Conservation (phyloP, 2,113 vertebrate species). For the Nothocercus nigrocapillus region DNA sequence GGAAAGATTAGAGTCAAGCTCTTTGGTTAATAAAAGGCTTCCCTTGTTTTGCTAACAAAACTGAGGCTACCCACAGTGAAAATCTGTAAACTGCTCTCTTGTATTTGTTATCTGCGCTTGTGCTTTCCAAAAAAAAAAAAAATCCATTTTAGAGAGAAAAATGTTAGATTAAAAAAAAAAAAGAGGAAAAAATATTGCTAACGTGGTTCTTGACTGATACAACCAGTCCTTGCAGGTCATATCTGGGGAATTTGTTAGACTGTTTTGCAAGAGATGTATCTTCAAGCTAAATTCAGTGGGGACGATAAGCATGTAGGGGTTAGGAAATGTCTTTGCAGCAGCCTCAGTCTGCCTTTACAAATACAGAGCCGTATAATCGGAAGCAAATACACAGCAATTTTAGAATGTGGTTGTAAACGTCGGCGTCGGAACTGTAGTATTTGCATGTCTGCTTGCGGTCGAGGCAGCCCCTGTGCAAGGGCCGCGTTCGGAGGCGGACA, state of each 20-base stretch:
- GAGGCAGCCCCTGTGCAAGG: not conserved
- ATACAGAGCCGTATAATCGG: rapidly evolving
- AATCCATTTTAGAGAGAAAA: not conserved
- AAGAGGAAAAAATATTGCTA: not conserved
- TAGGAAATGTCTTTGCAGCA: not conserved
- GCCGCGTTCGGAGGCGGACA: not conserved
- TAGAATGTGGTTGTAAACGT: not conserved
- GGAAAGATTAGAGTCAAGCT: not conserved
- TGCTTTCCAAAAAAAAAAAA: not conserved
- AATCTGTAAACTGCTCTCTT: not conserved
- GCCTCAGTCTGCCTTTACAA: not conserved
- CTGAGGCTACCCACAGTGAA: not conserved
- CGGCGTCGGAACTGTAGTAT: not conserved
- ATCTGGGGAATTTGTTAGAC: not conserved
- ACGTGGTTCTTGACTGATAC: not conserved
- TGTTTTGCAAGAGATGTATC: not conserved
- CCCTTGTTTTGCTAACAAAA: not conserved
- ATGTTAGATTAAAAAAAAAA: no score
- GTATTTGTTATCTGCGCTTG: not conserved
- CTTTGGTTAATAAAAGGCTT: not conserved
- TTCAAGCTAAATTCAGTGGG: not conserved
- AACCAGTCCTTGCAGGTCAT: not conserved
- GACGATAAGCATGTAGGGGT: not conserved
- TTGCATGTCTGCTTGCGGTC: not conserved
- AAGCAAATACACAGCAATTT: not conserved